Conservation (phyloP, 2,113 vertebrate species). For the Rafetus swinhoei region DNA sequence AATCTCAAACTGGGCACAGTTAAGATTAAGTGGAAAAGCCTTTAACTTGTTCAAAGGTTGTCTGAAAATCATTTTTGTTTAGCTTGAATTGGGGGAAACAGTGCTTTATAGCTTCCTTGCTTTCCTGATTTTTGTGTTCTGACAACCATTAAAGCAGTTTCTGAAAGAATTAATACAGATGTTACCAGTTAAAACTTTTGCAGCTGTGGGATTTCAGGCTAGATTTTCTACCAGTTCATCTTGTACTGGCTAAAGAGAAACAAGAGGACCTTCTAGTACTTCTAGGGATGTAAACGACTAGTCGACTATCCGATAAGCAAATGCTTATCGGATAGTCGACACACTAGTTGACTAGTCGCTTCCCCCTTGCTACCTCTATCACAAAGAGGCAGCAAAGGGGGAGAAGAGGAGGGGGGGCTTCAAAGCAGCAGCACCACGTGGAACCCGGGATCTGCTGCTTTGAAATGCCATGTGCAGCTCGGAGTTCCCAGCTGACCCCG, state of each 20-base stretch:
- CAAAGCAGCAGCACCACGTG: no score
- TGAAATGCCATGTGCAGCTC: no score
- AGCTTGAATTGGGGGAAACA: not conserved
- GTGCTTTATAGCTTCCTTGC: not conserved
- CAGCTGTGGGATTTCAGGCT: not conserved
- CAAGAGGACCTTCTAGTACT: not conserved
- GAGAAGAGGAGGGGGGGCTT: no score
- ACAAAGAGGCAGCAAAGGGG: no score
- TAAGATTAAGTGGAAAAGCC: not conserved
- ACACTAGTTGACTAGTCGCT: no score
- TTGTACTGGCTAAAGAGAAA: not conserved
- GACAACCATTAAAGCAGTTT: not conserved
- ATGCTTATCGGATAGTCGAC: no score
- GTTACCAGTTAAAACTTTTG: not conserved
- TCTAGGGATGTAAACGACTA: no score
- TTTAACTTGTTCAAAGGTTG: slow-evolving; percentile 24
- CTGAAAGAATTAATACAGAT: not conserved
- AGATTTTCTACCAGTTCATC: not conserved
- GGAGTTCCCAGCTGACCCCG: no score
- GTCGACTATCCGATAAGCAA: no score
- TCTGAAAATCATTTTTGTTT: slow-evolving; percentile 32
- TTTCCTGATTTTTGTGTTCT: slow-evolving; percentile 34
- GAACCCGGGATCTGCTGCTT: no score
- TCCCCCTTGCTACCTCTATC: no score
- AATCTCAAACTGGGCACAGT: not conserved